Evolutionary conservation across 2,113 vertebrate species (phyloP).

Genomic region (Anarhynchus alexandrinus): DNA sequence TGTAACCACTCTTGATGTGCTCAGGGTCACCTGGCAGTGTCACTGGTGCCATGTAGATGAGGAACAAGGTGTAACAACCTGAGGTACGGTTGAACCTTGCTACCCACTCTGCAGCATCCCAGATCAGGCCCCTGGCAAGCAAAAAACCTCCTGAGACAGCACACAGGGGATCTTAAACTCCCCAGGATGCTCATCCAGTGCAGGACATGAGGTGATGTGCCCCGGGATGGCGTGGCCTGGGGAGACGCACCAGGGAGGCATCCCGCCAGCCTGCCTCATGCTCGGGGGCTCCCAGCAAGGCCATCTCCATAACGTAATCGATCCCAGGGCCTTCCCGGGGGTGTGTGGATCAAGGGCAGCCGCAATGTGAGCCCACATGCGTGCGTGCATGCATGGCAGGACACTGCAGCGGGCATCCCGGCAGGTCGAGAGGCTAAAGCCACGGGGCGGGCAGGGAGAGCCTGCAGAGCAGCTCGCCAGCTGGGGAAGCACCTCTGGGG

Average conservation of each 20-base stretch:
- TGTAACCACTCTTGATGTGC: background rate
- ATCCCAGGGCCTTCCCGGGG: background rate
- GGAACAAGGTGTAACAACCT: background rate
- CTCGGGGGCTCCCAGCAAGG: background rate
- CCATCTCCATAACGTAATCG: background rate
- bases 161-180: background rate
- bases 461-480: background rate
- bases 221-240: fast-evolving
- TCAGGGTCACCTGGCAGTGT: background rate
- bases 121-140: background rate
- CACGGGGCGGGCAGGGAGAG: background rate
- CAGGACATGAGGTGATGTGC: fast-evolving
- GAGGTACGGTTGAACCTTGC: background rate
- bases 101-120: background rate
- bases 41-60: background rate
- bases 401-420: background rate
- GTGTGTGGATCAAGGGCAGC: background rate
- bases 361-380: fast-evolving
- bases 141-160: background rate
- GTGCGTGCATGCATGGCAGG: fast-evolving
- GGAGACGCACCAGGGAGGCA: background rate
- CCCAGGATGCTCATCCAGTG: fast-evolving
- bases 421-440: background rate
- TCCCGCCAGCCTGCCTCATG: fast-evolving
- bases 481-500: background rate